Conservation (phyloP, 2,113 vertebrate species). For the Calonectris borealis region DNA sequence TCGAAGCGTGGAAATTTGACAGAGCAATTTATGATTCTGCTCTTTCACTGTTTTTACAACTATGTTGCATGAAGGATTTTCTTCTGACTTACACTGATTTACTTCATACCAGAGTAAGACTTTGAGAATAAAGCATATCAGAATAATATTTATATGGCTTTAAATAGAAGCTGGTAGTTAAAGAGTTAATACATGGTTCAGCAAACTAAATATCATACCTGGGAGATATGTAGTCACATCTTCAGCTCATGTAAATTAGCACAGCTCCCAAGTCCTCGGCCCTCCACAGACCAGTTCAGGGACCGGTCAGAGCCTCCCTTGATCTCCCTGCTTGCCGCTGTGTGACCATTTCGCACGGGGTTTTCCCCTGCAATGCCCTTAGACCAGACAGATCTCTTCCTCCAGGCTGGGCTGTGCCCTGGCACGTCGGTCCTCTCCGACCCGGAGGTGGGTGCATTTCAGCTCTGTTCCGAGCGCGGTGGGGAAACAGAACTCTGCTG, state of each 20-base stretch:
- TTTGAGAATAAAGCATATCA: neutral
- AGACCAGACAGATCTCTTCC: neutral
- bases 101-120: neutral
- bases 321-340: neutral
- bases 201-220: neutral
- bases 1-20: neutral
- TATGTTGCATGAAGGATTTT: neutral
- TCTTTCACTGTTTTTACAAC: neutral
- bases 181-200: neutral
- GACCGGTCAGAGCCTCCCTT: neutral
- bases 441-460: neutral
- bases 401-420: neutral
- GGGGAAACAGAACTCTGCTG: neutral
- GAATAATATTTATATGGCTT: neutral
- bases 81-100: neutral
- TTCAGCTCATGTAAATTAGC: neutral
- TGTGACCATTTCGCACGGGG: neutral
- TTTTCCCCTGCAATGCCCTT: neutral
- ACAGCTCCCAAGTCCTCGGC: neutral
- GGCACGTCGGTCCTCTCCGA: fast-evolving
- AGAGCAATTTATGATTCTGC: neutral
- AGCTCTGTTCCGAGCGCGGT: neutral
- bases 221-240: neutral
- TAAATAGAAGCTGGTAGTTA: neutral
- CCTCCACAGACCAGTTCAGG: neutral